phyloP scores from a whole-genome alignment of 2,888 invertebrate species.

The Tromatobia lineatoria region DNA sequence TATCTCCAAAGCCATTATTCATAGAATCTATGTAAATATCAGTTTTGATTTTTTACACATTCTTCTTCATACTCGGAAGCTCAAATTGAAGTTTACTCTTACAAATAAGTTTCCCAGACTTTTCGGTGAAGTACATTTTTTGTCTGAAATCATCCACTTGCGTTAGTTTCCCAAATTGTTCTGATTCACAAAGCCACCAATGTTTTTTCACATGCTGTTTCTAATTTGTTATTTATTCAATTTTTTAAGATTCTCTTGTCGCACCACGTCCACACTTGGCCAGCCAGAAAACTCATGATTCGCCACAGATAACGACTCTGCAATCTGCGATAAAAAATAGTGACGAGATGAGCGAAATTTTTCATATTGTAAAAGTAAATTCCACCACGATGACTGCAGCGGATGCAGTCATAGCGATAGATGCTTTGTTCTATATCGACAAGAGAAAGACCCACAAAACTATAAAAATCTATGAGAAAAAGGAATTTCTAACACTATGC shows the following conservation, averaged over 20 bases:
- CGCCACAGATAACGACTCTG: neutral
- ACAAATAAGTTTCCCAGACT: no score
- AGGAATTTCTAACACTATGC: conserved; percentile 70
- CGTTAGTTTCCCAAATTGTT: no score
- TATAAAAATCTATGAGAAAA: neutral
- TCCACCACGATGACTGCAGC: conserved; percentile 86
- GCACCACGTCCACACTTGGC: conserved; percentile 20
- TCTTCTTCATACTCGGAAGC: no score
- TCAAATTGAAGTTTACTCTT: no score
- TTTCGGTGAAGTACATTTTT: no score
- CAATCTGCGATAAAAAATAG: neutral
- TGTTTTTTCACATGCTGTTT: no score
- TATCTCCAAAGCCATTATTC: no score
- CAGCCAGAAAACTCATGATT: neutral
- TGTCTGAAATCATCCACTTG: no score
- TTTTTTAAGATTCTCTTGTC: conserved; percentile 43
- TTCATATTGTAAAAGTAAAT: conserved; percentile 85
- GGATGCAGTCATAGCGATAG: conserved; percentile 87
- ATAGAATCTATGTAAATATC: no score
- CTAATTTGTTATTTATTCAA: neutral
- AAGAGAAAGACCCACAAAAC: conserved; percentile 85
- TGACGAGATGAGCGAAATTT: conserved; percentile 76
- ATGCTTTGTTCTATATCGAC: conserved; percentile 87
- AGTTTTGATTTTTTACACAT: no score
- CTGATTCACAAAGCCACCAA: no score